Evolutionary conservation across 2,888 invertebrate species (phyloP).

Genomic region (Limnephilus lunatus): DNA sequence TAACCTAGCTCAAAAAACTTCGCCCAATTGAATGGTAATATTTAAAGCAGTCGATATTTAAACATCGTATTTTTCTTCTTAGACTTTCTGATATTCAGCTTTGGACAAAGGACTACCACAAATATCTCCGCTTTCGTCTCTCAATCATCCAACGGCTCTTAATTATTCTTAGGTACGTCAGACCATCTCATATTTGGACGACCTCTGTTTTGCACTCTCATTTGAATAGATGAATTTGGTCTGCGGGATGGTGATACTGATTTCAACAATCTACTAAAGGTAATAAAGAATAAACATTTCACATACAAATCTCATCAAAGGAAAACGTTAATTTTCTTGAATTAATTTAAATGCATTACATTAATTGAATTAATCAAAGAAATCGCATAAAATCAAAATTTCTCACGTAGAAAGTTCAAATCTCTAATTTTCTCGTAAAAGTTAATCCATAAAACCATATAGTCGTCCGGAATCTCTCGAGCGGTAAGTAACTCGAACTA

Average conservation of each 20-base stretch:
- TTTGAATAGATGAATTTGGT: too few species aligned
- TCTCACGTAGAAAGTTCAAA: not conserved
- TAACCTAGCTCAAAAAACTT: not conserved
- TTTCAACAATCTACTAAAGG: too few species aligned
- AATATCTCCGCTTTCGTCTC: not conserved
- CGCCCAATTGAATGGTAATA: not conserved
- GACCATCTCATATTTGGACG: not conserved
- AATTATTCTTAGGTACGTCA: not conserved
- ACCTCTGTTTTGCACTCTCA: not conserved
- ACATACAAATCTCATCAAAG: not conserved
- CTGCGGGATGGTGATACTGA: too few species aligned
- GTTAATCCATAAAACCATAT: not conserved
- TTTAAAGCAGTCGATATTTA: not conserved
- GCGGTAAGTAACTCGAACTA: not conserved
- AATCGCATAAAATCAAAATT: not conserved
- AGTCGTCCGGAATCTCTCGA: not conserved
- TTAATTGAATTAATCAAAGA: not conserved
- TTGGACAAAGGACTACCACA: not conserved
- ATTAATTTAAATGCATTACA: not conserved
- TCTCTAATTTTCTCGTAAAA: slow-evolving; percentile 11
- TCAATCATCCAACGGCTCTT: not conserved
- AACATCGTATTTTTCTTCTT: not conserved
- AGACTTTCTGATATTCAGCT: not conserved
- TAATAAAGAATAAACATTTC: not conserved
- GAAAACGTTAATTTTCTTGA: too few species aligned